phyloP scores from a whole-genome alignment of 2,797 vertebrate genomes.

The Arrhamphus sclerolepis region DNA sequence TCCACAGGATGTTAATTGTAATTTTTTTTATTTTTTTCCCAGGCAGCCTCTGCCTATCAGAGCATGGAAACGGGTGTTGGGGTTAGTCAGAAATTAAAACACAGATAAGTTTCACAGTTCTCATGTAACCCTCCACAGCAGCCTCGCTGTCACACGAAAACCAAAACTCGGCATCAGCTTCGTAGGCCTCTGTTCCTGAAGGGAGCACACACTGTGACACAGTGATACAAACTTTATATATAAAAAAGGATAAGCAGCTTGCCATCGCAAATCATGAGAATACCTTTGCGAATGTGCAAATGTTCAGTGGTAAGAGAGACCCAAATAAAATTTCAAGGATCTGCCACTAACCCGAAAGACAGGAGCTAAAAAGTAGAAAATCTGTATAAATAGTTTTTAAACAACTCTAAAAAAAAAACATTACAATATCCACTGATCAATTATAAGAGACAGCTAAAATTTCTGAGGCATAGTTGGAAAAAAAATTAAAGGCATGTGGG shows the following conservation, averaged over 20 bases:
- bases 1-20: slow-evolving; percentile 75
- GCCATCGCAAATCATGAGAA: slow-evolving; percentile 48
- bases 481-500: slow-evolving; percentile 22
- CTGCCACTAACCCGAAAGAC: slow-evolving; percentile 34
- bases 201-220: slow-evolving; percentile 20
- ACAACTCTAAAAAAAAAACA: slow-evolving; percentile 74
- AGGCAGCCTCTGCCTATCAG: slow-evolving; percentile 61
- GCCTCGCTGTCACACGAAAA: slow-evolving; percentile 26
- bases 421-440: slow-evolving; percentile 64
- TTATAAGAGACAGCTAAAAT: slow-evolving; percentile 29
- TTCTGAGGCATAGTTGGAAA: slow-evolving; percentile 40
- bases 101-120: slow-evolving; percentile 60
- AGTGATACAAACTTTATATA: slow-evolving; percentile 31
- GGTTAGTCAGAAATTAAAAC: slow-evolving; percentile 47
- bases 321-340: slow-evolving; percentile 26
- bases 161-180: slow-evolving; percentile 16
- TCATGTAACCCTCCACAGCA: slow-evolving; percentile 47
- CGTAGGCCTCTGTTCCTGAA: slow-evolving; percentile 7
- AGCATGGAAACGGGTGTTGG: slow-evolving; percentile 38
- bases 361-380: slow-evolving; percentile 72
- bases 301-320: slow-evolving; percentile 48
- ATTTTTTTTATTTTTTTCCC: slow-evolving; percentile 68
- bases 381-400: slow-evolving; percentile 80
- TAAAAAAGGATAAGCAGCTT: slow-evolving; percentile 56
- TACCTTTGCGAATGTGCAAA: slow-evolving; percentile 39